Base-by-base conservation (phyloP, 2,797 vertebrate species). In the Catharus ustulatus region DNA sequence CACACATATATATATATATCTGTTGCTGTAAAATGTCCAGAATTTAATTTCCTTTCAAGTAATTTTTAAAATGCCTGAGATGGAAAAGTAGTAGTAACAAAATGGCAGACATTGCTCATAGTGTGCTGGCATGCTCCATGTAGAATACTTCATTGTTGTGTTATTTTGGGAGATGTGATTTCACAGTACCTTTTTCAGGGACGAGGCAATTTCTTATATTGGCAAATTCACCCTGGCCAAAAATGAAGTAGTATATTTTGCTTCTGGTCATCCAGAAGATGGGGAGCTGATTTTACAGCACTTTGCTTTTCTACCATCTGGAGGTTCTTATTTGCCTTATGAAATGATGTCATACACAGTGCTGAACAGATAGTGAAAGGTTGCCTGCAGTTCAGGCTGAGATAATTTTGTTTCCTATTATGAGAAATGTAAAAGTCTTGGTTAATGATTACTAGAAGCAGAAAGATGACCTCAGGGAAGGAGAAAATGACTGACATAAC, bases 21-120 rank as follows among this genome's bases (percentile, higher is more conserved):
- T 98, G 92, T 95, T 92, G 80, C 84, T 95, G 64, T 94, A 94
- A 88, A 95, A 94, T 84, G 82, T 94, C 40, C 62, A 7, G 16
- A 73, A 84, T 84, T 96, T 98, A 90, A 93, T 86, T 96, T 89
- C 84, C 96, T 97, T 98, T 95, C 93, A 97, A 86, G 58, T 95
- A 27, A 32, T 94, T 93, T 87, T 96, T 85, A 62, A 96, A 96
- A 94, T 87, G n/a, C 72, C 88, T 58, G 84, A 75, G 61, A 68
- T 71, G 49, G 38, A 90, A 66, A 69, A 93, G 61, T 15, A 66
- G 29, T 32, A 76, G 66, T 86, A 84, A 83, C 72, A 64, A 86
- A 73, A 91, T 52, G 62, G 46, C 63, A 86, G 69, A n/a, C 43
- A 27, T 76, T 86, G 81, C 76, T 95, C 62, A 40, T 30, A 34